phyloP scores from a whole-genome alignment of 1,140 invertebrate species.

The Aphidius ervi region DNA sequence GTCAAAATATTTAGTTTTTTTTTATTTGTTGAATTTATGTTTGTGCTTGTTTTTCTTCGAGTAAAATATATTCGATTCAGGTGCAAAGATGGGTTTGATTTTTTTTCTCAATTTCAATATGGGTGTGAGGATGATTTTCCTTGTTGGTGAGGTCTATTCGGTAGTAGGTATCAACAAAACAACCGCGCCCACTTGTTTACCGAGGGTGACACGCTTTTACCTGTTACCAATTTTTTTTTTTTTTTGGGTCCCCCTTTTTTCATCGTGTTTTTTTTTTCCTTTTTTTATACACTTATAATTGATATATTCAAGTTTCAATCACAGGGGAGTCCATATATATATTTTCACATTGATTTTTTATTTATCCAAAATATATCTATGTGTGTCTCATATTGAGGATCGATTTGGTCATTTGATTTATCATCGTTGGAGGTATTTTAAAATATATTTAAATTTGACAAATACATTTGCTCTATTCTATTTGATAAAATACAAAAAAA shows the following conservation, averaged over 20 bases:
- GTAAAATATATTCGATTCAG: conserved; percentile 23
- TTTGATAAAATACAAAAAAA: conserved; percentile 7
- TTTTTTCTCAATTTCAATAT: conserved; percentile 7
- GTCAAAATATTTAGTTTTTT: conserved; percentile 17
- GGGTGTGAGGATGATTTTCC: no score
- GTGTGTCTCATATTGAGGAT: conserved; percentile 4
- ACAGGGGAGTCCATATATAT: conserved; percentile 16
- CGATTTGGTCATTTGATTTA: background rate
- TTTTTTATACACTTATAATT: conserved; percentile 29
- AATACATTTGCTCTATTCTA: conserved; percentile 15
- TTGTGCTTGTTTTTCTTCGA: background rate
- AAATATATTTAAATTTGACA: conserved; percentile 1
- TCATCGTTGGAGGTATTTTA: conserved; percentile 18
- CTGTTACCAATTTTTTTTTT: conserved; percentile 22
- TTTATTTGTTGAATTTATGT: background rate
- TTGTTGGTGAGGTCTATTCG: no score
- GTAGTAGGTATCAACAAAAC: background rate
- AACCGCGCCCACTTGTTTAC: conserved; percentile 35
- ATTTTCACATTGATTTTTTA: conserved; percentile 22
- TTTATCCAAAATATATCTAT: conserved; percentile 19
- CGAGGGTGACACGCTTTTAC: conserved; percentile 33
- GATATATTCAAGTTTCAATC: conserved; percentile 21
- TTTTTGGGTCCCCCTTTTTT: conserved; percentile 3
- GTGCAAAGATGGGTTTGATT: conserved; percentile 23
- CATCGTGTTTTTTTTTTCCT: no score